Conservation (phyloP, 1,140 invertebrate species). For the Spodoptera litura region DNA sequence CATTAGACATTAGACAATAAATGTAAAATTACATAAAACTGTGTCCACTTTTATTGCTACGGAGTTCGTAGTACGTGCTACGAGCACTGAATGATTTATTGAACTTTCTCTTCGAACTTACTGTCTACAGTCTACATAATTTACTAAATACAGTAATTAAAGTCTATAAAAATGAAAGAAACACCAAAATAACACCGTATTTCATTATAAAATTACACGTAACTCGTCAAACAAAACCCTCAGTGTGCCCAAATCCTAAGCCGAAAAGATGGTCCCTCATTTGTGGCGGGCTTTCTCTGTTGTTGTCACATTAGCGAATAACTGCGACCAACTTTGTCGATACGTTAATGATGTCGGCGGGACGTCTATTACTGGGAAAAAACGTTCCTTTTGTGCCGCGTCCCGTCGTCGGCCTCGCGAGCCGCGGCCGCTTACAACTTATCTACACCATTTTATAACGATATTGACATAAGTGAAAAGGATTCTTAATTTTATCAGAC, state of each 20-base stretch:
- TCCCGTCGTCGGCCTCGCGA: slow-evolving; percentile 32
- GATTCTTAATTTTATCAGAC: slow-evolving; percentile 21
- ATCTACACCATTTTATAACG: slow-evolving; percentile 9
- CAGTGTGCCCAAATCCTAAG: slow-evolving; percentile 64
- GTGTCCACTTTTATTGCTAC: slow-evolving; percentile 1
- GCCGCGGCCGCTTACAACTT: neutral
- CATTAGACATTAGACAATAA: slow-evolving; percentile 27
- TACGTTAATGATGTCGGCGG: slow-evolving; percentile 83
- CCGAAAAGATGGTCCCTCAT: slow-evolving; percentile 81
- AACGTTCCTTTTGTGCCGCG: slow-evolving; percentile 68
- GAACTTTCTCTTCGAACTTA: neutral
- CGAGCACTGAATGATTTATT: neutral
- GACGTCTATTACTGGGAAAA: slow-evolving; percentile 78
- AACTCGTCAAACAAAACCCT: neutral
- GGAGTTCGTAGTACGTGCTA: slow-evolving; percentile 1
- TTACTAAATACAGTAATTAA: too few relatives aligned
- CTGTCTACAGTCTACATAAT: too few relatives aligned
- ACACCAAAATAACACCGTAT: too few relatives aligned
- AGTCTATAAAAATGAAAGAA: too few relatives aligned
- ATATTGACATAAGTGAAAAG: slow-evolving; percentile 33
- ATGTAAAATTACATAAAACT: neutral
- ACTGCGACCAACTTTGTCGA: slow-evolving; percentile 77
- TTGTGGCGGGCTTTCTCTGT: slow-evolving; percentile 81
- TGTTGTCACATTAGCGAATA: slow-evolving; percentile 85
- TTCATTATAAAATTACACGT: too few relatives aligned